Evolutionary conservation across 2,888 invertebrate genomes (phyloP), one percentile per base, ranked within the genome.

Genomic region (Trissolcus japonicus): DNA sequence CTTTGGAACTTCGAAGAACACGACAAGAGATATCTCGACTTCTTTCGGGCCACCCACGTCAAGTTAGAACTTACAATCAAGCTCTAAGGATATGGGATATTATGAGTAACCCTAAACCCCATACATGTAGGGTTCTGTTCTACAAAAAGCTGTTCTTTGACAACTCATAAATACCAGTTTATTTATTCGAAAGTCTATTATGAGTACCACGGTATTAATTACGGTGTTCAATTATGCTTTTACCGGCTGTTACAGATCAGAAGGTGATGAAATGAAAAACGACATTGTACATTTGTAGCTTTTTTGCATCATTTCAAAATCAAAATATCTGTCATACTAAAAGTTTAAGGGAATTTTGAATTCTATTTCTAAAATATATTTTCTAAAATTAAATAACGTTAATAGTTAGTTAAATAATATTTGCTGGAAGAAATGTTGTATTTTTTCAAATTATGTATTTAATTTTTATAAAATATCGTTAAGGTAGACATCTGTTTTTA

Each of bases 21-120:
- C 78, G 78, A 78, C 78, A 78, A 78, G 78, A 78, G 74, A 74
- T 78, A 78, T 74, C 78, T 78, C 74, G 69, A 74, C 78, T 78
- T 74, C 75, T 78, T 78, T 55, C 73, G 79, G 85, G 79, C 86
- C 86, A 86, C 86, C 86, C 86, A 85, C 85, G 85, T 85, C 72
- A 83, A 76, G 63, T 75, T 78, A 78, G 77, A 82, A 79, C 76
- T 72, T 81, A 76, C 71, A 79, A 80, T 79, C 76, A 75, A 80
- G 79, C 76, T 75, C 82, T 66, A 63, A 74, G 82, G 81, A 82
- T 76, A 82, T 75, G 79, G 79, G 82, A 83, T 84, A 82, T 83
- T 84, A 84, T 84, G 76, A 81, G 84, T 85, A 85, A 86, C 83
- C 80, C 80, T 83, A 84, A 82, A 84, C 83, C 65, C 79, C 80